Percentiles rank a stretch among this genome's conserved stretches.
These are phyloP conservation scores for Crypturellus tataupa DNA, from an alignment of 2,797 vertebrate genomes.

Conservation along the genomic window DNA sequence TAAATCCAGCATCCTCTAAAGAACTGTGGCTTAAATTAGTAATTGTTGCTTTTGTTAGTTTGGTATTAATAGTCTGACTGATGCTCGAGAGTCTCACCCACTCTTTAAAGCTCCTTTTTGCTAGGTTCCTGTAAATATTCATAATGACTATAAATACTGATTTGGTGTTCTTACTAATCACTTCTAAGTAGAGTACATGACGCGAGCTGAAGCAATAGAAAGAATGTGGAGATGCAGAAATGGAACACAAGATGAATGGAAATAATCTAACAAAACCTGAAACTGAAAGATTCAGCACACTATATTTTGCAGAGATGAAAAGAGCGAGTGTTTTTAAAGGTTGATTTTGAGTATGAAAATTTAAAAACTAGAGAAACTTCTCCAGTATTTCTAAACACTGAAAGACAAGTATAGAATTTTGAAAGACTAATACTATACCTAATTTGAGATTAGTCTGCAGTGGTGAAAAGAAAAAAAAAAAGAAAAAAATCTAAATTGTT, in stretches of 20 bases:
- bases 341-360: neutral
- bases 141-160: neutral
- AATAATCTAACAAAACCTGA: neutral
- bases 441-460: neutral
- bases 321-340: neutral
- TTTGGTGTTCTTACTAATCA: neutral
- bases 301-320: neutral
- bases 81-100: neutral
- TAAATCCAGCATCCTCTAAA: neutral
- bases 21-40: neutral
- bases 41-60: neutral
- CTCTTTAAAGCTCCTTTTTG: neutral
- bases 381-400: neutral
- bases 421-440: neutral
- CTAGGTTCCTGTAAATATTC: constrained; percentile 2
- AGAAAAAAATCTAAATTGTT: neutral
- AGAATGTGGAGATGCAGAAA: neutral
- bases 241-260: neutral
- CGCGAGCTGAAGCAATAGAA: neutral
- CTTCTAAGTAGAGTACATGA: neutral
- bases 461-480: too few relatives aligned
- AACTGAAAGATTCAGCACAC: neutral
- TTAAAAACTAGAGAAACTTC: neutral
- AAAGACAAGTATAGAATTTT: neutral
- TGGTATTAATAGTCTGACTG: neutral